Conservation (phyloP, 2,113 vertebrate genomes). For the Oreochromis aureus region DNA sequence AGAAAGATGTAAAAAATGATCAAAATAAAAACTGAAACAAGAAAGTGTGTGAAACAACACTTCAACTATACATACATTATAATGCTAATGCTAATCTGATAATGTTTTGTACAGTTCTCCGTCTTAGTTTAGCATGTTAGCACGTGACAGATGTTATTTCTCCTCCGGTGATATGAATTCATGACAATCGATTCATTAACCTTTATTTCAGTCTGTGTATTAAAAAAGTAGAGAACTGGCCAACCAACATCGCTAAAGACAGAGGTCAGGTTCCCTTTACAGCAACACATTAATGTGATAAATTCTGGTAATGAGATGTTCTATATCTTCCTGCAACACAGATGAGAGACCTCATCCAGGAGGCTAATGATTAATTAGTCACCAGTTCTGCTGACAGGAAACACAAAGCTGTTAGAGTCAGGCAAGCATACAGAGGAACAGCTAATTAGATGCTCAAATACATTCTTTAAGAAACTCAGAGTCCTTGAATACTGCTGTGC, state of each 20-base stretch:
- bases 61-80: not conserved
- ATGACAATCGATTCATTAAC: not conserved
- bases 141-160: not conserved
- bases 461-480: not conserved
- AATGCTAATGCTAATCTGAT: not conserved
- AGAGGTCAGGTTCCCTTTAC: not conserved
- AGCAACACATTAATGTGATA: not conserved
- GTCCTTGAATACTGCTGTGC: not conserved
- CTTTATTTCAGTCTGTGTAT: not conserved
- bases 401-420: not conserved
- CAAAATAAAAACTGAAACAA: not conserved
- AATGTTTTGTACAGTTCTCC: not conserved
- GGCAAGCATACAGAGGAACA: not conserved
- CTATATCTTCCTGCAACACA: not conserved
- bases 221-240: not conserved
- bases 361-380: not conserved
- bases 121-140: not conserved
- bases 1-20: not conserved
- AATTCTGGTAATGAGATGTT: not conserved
- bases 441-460: not conserved
- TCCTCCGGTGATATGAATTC: not conserved
- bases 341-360: not conserved
- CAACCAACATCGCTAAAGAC: not conserved
- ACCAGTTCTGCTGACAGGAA: not conserved
- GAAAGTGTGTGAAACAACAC: not conserved